phyloP scores from a whole-genome alignment of 2,888 invertebrate species.

The Mylabris sibirica region DNA sequence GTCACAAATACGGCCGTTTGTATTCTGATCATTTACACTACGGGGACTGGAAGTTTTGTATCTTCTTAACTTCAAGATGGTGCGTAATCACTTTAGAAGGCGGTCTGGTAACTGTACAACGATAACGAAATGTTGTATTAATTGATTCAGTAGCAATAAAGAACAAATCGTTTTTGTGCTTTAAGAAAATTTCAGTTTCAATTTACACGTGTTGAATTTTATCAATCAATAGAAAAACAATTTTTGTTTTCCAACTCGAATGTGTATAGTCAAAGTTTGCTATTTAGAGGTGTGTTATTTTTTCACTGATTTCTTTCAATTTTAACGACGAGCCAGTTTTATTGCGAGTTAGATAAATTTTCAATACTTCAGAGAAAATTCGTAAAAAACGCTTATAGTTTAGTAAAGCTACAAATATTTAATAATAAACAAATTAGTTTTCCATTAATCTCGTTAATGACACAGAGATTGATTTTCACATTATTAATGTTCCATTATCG shows the following conservation, averaged over 20 bases:
- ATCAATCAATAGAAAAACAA: neutral
- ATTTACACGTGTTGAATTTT: constrained; percentile 9
- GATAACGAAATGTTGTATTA: constrained; percentile 29
- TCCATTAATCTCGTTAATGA: neutral
- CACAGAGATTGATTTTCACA: neutral
- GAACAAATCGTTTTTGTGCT: neutral
- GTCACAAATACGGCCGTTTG: constrained; percentile 58
- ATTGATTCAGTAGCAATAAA: constrained; percentile 30
- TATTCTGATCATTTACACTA: constrained; percentile 54
- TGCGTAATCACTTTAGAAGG: constrained; percentile 53
- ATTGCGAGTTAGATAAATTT: too few relatives aligned
- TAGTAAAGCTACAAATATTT: neutral
- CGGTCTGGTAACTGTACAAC: constrained; percentile 23
- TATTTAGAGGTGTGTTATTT: too few relatives aligned
- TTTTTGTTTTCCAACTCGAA: neutral
- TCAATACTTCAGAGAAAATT: too few relatives aligned
- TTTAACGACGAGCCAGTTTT: too few relatives aligned
- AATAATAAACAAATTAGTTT: neutral
- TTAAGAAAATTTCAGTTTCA: neutral
- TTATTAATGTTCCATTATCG: neutral
- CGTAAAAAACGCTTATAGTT: too few relatives aligned
- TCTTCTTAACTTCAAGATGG: constrained; percentile 57
- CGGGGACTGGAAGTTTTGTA: constrained; percentile 55
- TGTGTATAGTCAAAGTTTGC: too few relatives aligned
- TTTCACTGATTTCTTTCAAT: too few relatives aligned